phyloP scores from a whole-genome alignment of 2,113 vertebrate species.

The Odontophorus gujanensis region DNA sequence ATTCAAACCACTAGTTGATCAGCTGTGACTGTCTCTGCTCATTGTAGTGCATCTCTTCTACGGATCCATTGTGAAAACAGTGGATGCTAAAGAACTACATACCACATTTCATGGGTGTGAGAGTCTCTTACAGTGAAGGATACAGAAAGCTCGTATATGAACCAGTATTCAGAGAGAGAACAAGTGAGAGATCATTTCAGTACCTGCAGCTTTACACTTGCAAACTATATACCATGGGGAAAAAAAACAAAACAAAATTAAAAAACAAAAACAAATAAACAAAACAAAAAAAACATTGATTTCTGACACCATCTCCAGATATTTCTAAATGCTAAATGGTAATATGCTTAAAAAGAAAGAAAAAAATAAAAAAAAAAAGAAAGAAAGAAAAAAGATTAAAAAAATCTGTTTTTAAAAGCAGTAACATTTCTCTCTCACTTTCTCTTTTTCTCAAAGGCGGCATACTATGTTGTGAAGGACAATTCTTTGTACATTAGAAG shows the following conservation, averaged over 20 bases:
- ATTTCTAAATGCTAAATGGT: slow-evolving; percentile 16
- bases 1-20: not conserved
- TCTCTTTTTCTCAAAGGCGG: slow-evolving; percentile 8
- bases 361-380: not conserved
- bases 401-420: slow-evolving; percentile 30
- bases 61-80: not conserved
- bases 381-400: not conserved
- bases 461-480: slow-evolving; percentile 31
- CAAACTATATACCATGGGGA: not conserved
- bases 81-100: not conserved
- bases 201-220: not conserved
- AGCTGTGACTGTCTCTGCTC: not conserved
- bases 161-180: not conserved
- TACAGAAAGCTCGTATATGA: not conserved
- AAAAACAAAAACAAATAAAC: too few species aligned
- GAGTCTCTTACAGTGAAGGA: not conserved
- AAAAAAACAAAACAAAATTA: not conserved
- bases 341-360: not conserved
- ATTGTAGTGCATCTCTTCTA: not conserved
- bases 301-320: not conserved
- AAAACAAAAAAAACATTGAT: not conserved
- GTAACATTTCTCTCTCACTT: not conserved
- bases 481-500: slow-evolving; percentile 41
- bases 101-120: not conserved
- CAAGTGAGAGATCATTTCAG: not conserved